phyloP scores from a whole-genome alignment of 2,888 invertebrate species.

The Rotaria macrura region DNA sequence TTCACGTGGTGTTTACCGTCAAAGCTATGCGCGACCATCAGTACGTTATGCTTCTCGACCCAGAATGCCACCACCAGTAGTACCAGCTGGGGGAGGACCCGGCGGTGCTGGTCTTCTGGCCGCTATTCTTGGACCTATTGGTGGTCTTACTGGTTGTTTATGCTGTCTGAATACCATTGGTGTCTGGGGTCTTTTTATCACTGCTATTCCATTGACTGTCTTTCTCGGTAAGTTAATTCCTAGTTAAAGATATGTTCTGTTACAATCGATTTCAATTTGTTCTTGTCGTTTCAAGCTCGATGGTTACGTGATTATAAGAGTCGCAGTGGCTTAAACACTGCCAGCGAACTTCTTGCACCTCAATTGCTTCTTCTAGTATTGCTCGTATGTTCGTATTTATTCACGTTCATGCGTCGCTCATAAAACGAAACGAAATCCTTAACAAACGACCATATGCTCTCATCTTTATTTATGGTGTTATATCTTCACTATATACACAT shows the following conservation, averaged over 20 bases:
- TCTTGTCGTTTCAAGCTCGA: neutral
- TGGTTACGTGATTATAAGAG: neutral
- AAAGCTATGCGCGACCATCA: neutral
- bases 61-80: neutral
- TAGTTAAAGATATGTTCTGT: neutral
- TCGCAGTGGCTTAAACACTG: neutral
- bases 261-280: neutral
- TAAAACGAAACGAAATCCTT: neutral
- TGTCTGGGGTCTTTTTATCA: neutral
- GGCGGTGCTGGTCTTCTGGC: neutral
- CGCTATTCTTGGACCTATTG: conserved; percentile 13
- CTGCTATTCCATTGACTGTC: conserved; percentile 13
- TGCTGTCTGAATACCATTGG: neutral
- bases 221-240: neutral
- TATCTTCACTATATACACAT: neutral
- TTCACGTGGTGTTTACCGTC: neutral
- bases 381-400: neutral
- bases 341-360: neutral
- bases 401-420: conserved; percentile 6
- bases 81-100: neutral
- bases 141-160: conserved; percentile 9
- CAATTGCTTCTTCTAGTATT: neutral
- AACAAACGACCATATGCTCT: neutral
- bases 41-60: neutral
- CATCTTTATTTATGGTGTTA: neutral